A percentile compares a stretch with the other conserved stretches of the same genome.
phyloP scores from a whole-genome alignment of 1,140 invertebrate genomes.

The Meloidogyne hapla region DNA sequence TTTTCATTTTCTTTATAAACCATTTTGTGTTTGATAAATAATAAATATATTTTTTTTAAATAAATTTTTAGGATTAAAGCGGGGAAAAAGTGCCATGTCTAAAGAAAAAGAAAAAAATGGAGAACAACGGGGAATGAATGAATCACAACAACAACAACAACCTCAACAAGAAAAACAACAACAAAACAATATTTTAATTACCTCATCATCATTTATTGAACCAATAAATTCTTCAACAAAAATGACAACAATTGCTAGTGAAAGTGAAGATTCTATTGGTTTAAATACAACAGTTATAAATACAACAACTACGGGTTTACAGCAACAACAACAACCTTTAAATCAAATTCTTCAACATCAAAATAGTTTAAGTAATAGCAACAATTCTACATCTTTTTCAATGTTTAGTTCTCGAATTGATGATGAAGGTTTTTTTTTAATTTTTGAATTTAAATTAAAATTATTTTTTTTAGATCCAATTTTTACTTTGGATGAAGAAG shows the following conservation, averaged over 20 bases:
- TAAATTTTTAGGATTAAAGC: constrained; percentile 1
- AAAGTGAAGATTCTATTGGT: neutral
- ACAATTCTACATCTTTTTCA: constrained; percentile 3
- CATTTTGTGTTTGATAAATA: neutral
- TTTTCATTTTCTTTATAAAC: neutral
- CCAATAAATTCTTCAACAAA: neutral
- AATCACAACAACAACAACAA: neutral
- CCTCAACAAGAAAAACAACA: no score
- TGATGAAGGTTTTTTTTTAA: constrained; percentile 18
- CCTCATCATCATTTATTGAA: neutral
- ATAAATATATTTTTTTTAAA: neutral
- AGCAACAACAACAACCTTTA: constrained; percentile 10
- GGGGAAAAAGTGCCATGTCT: neutral
- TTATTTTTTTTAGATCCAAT: constrained; percentile 27
- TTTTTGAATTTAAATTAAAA: neutral
- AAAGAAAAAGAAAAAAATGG: neutral
- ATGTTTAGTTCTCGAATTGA: constrained; percentile 14
- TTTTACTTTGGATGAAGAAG: constrained; percentile 32
- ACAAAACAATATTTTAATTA: neutral
- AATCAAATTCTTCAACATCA: neutral
- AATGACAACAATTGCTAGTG: neutral
- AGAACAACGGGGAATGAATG: neutral
- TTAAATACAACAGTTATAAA: constrained; percentile 6
- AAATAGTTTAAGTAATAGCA: constrained; percentile 12
- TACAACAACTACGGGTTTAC: constrained; percentile 1